phyloP scores from a whole-genome alignment of 2,797 vertebrate genomes.

The Trematomus bernacchii region DNA sequence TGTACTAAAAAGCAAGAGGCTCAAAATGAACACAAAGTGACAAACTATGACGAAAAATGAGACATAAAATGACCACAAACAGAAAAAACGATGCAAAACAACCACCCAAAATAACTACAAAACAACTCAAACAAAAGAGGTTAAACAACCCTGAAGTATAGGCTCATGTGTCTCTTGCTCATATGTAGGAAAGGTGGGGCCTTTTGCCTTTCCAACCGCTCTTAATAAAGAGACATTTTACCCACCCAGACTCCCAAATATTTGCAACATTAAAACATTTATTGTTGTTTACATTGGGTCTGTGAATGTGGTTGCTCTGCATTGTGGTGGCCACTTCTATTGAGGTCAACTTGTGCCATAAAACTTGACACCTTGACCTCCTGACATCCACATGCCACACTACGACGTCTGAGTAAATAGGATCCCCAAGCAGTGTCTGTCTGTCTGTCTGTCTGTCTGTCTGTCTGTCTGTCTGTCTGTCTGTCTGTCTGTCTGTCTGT shows the following conservation, averaged over 20 bases:
- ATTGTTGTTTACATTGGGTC: not conserved
- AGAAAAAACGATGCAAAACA: too few relatives aligned
- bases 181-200: too few relatives aligned
- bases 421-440: conserved; percentile 6
- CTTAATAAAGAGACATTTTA: not conserved
- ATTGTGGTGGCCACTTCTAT: not conserved
- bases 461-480: too few relatives aligned
- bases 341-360: conserved; percentile 7
- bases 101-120: too few relatives aligned
- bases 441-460: not conserved
- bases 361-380: conserved; percentile 30
- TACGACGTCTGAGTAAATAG: conserved; percentile 49
- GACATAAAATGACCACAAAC: too few relatives aligned
- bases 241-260: conserved; percentile 1
- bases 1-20: too few relatives aligned
- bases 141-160: too few relatives aligned
- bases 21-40: too few relatives aligned
- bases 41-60: too few relatives aligned
- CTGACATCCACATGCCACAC: conserved; percentile 37
- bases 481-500: not conserved
- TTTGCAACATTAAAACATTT: not conserved
- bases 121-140: too few relatives aligned
- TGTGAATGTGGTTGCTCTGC: not conserved
- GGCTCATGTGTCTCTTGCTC: too few relatives aligned
- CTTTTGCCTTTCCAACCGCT: not conserved